Evolutionary conservation across 2,888 invertebrate species (phyloP).

Genomic region (Epinotia ramella): DNA sequence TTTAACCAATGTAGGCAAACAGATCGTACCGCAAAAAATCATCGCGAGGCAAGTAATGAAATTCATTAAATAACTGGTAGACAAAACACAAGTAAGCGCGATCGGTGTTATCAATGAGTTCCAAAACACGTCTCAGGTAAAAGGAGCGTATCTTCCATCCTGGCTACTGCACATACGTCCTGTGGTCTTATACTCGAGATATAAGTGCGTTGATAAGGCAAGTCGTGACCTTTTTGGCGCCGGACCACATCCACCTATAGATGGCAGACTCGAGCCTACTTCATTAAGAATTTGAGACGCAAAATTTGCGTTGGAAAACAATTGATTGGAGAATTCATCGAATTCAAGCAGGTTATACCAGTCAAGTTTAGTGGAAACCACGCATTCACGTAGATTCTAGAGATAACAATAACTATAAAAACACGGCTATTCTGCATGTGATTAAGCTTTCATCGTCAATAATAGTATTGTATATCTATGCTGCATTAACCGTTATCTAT

Average conservation of each 20-base stretch:
- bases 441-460: too few relatives aligned
- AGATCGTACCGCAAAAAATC: too few relatives aligned
- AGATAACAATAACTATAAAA: conserved; percentile 11
- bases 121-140: conserved; percentile 15
- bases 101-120: conserved; percentile 33
- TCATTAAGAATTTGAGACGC: conserved; percentile 19
- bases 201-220: conserved; percentile 22
- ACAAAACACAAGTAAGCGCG: conserved; percentile 31
- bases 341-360: not conserved
- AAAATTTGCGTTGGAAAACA: conserved; percentile 23
- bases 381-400: not conserved
- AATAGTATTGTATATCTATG: too few relatives aligned
- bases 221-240: conserved; percentile 40
- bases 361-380: not conserved
- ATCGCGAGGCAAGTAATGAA: not conserved
- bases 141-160: conserved; percentile 3
- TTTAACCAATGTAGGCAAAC: too few relatives aligned
- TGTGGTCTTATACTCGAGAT: not conserved
- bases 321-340: not conserved
- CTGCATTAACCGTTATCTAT: too few relatives aligned
- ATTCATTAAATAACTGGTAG: conserved; percentile 24
- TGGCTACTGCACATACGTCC: not conserved
- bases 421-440: not conserved
- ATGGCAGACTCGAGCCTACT: conserved; percentile 16
- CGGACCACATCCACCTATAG: conserved; percentile 32